phyloP scores from a whole-genome alignment of 2,113 vertebrate genomes.

The Menidia beryllina region DNA sequence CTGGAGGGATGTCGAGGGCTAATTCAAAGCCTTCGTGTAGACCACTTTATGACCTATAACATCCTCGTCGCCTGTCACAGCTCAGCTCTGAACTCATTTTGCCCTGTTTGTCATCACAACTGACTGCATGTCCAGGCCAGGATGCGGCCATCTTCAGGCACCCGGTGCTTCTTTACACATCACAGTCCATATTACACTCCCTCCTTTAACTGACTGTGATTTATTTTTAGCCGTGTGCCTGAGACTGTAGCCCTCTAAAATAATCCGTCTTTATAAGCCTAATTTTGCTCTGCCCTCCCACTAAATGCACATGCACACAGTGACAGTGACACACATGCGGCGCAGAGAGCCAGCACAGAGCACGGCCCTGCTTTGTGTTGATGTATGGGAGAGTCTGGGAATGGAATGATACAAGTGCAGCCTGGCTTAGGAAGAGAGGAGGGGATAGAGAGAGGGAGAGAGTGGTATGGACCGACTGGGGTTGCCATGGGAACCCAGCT shows the following conservation, averaged over 20 bases:
- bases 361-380: constrained; percentile 55
- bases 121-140: not conserved
- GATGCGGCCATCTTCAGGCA: not conserved
- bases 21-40: not conserved
- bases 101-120: not conserved
- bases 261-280: constrained; percentile 36
- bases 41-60: not conserved
- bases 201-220: constrained; percentile 6
- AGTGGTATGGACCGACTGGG: constrained; percentile 74
- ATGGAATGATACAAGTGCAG: constrained; percentile 68
- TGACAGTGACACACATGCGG: constrained; percentile 29
- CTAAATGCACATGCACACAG: constrained; percentile 22
- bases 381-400: constrained; percentile 69
- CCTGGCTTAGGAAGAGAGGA: constrained; percentile 67
- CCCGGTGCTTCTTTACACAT: constrained; percentile 6
- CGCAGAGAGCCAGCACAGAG: constrained; percentile 34
- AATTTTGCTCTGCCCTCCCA: constrained; percentile 39
- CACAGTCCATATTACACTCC: not conserved
- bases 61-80: not conserved
- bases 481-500: constrained; percentile 83
- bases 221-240: constrained; percentile 44
- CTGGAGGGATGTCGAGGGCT: not conserved
- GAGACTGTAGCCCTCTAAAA: constrained; percentile 37
- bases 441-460: constrained; percentile 12
- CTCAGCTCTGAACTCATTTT: not conserved